Evolutionary conservation across 1,140 invertebrate species (phyloP).

Genomic region (Magallana angulata): DNA sequence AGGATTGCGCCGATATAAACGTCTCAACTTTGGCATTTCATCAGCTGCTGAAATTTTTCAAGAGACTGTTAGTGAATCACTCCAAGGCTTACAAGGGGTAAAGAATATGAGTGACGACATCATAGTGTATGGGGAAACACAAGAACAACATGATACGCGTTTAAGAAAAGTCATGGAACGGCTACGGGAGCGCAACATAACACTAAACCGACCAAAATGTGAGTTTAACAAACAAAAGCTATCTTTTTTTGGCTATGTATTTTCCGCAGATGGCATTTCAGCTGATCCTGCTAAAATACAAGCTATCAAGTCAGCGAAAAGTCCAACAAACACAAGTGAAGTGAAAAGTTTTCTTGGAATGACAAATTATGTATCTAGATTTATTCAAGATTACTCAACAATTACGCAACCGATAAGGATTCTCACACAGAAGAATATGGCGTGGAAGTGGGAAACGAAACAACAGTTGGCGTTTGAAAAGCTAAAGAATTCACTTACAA

Average conservation of each 20-base stretch:
- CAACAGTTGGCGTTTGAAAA: constrained; percentile 57
- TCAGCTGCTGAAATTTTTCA: constrained; percentile 65
- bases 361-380: constrained; percentile 57
- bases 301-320: constrained; percentile 64
- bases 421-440: constrained; percentile 51
- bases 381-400: constrained; percentile 58
- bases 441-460: constrained; percentile 57
- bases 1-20: constrained; percentile 56
- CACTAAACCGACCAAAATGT: constrained; percentile 48
- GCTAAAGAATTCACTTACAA: constrained; percentile 46
- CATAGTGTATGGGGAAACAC: constrained; percentile 37
- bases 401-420: constrained; percentile 58
- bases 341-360: constrained; percentile 62
- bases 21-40: constrained; percentile 56
- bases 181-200: constrained; percentile 31
- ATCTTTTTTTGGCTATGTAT: constrained; percentile 58
- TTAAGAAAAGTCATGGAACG: constrained; percentile 10
- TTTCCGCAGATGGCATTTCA: constrained; percentile 54
- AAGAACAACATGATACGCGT: constrained; percentile 37
- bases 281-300: constrained; percentile 70
- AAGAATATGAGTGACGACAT: constrained; percentile 53
- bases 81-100: constrained; percentile 29
- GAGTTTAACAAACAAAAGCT: constrained; percentile 50
- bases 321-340: constrained; percentile 55
- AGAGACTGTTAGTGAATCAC: constrained; percentile 38